These are phyloP conservation scores for Drosophila bocki DNA, from an alignment of 1,140 invertebrate species.

Conservation along the genomic window DNA sequence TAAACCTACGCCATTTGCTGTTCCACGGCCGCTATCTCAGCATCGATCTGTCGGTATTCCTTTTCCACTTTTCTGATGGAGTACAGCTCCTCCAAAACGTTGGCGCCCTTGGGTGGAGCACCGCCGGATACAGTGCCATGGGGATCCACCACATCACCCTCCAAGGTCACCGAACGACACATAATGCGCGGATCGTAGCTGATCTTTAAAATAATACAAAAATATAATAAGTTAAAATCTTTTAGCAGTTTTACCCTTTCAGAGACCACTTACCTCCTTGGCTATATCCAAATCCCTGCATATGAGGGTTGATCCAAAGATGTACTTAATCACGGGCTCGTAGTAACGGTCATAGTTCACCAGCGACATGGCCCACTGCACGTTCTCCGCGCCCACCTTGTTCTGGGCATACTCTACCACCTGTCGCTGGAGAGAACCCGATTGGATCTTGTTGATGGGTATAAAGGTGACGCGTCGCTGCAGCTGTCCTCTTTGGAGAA, in stretches of 20 bases:
- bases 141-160: slow-evolving; percentile 97
- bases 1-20: slow-evolving; percentile 85
- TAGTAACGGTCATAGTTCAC: slow-evolving; percentile 91
- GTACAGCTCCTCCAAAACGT: slow-evolving; percentile 86
- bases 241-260: not conserved
- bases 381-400: slow-evolving; percentile 91
- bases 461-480: slow-evolving; percentile 93
- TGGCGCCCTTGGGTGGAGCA: slow-evolving; percentile 86
- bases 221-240: not conserved
- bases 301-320: slow-evolving; percentile 95
- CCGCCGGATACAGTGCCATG: slow-evolving; percentile 95
- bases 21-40: slow-evolving; percentile 86
- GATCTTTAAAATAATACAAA: slow-evolving; percentile 61
- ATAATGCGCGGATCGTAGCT: slow-evolving; percentile 92
- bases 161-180: slow-evolving; percentile 94
- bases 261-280: slow-evolving; percentile 86
- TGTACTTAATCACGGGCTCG: slow-evolving; percentile 93
- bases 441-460: slow-evolving; percentile 96
- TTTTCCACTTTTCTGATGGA: slow-evolving; percentile 86
- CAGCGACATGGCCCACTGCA: slow-evolving; percentile 92
- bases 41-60: slow-evolving; percentile 86
- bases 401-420: slow-evolving; percentile 90
- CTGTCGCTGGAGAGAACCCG: slow-evolving; percentile 87
- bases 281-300: slow-evolving; percentile 93
- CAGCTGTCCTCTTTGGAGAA: slow-evolving; percentile 93